phyloP scores from a whole-genome alignment of 2,113 vertebrate genomes.

The Agelaius phoeniceus region DNA sequence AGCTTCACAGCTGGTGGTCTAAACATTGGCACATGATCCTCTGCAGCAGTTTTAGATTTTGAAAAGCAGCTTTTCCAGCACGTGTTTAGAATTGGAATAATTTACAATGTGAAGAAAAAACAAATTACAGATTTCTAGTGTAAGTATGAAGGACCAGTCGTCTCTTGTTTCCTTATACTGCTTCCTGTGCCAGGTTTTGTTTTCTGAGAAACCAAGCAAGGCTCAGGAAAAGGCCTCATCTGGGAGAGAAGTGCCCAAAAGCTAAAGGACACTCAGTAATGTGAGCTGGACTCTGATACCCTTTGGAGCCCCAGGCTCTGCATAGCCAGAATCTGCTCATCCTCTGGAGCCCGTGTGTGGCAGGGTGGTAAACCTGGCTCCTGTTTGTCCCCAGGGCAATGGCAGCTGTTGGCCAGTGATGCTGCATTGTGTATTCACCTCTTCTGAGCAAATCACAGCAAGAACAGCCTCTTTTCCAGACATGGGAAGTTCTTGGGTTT shows the following conservation, averaged over 20 bases:
- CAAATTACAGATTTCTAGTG: slow-evolving; percentile 2
- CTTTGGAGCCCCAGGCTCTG: neutral
- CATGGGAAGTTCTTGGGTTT: neutral
- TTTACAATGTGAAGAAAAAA: slow-evolving; percentile 52
- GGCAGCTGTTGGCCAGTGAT: neutral
- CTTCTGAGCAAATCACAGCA: neutral
- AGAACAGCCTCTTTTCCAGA: neutral
- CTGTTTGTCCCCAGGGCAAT: neutral
- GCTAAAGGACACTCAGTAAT: neutral
- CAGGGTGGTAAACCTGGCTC: neutral
- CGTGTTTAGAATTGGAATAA: slow-evolving; percentile 51
- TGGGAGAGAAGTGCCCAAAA: neutral
- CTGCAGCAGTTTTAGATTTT: slow-evolving; percentile 61
- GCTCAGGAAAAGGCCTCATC: neutral
- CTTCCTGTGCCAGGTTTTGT: neutral
- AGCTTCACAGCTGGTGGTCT: slow-evolving; percentile 33
- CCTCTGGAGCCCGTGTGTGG: neutral
- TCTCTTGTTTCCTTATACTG: neutral
- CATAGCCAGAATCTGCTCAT: neutral
- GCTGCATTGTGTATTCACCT: neutral
- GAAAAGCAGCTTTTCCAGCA: slow-evolving; percentile 63
- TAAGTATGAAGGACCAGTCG: neutral
- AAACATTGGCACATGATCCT: slow-evolving; percentile 38
- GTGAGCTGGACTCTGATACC: neutral
- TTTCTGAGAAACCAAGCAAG: neutral